Conservation (phyloP, 2,113 vertebrate genomes). For the Callithrix jacchus region DNA sequence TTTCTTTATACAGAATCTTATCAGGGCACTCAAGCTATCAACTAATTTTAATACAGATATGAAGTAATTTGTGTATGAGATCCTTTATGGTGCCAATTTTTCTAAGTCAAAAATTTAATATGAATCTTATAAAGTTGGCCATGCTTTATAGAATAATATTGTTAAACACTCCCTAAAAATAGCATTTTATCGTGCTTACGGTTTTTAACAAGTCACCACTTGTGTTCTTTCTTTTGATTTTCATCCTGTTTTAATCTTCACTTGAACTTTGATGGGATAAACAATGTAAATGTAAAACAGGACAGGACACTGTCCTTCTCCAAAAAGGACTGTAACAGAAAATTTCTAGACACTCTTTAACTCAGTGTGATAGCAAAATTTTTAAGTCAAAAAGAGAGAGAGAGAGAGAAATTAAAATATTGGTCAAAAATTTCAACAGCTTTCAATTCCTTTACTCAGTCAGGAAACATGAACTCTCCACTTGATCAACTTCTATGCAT, state of each 20-base stretch:
- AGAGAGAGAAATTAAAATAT: neutral
- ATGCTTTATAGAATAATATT: neutral
- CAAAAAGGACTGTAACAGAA: neutral
- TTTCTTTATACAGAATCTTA: neutral
- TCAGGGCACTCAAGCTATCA: neutral
- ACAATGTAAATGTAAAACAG: neutral
- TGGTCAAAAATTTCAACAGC: neutral
- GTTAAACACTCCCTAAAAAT: neutral
- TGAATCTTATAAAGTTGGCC: constrained; percentile 17
- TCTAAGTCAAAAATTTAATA: constrained; percentile 38
- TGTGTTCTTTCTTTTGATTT: neutral
- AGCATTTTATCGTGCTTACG: neutral
- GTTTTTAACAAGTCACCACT: constrained; percentile 20
- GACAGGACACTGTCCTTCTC: neutral
- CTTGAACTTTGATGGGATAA: neutral
- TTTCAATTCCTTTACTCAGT: neutral
- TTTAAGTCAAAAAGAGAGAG: neutral
- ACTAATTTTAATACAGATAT: neutral
- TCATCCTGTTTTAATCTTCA: neutral
- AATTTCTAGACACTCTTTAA: neutral
- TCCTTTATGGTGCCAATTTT: neutral
- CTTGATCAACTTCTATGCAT: neutral
- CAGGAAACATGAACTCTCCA: neutral
- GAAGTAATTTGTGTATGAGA: neutral
- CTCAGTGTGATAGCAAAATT: neutral